These are phyloP conservation scores for Pheosia gnoma DNA, from an alignment of 2,888 invertebrate genomes.

Conservation along the genomic window DNA sequence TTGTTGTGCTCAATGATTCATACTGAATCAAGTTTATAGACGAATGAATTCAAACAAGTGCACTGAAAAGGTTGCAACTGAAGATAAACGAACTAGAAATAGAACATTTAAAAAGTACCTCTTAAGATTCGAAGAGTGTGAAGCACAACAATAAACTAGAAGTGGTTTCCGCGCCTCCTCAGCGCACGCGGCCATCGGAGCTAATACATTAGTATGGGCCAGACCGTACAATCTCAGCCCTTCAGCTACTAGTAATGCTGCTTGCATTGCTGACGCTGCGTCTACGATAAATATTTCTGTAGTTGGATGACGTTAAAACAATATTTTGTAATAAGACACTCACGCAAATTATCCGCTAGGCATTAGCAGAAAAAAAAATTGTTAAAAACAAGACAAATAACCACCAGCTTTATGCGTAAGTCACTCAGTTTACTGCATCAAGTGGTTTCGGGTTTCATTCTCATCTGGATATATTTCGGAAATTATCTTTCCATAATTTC, in stretches of 20 bases:
- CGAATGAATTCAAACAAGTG: not conserved
- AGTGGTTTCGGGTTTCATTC: too few relatives aligned
- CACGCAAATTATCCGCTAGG: too few relatives aligned
- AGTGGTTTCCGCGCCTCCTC: slow-evolving; percentile 84
- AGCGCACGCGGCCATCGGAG: slow-evolving; percentile 88
- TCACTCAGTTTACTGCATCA: too few relatives aligned
- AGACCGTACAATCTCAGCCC: slow-evolving; percentile 89
- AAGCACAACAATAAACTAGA: slow-evolving; percentile 88
- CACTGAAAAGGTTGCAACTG: not conserved
- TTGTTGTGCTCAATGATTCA: not conserved
- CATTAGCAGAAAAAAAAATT: too few relatives aligned
- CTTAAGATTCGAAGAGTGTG: slow-evolving; percentile 88
- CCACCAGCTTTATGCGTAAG: too few relatives aligned
- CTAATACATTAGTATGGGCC: slow-evolving; percentile 88
- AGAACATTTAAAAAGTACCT: slow-evolving; percentile 63
- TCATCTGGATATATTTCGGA: too few relatives aligned
- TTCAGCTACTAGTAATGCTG: slow-evolving; percentile 88
- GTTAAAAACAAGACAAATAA: too few relatives aligned
- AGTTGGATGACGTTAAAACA: too few relatives aligned
- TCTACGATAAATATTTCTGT: slow-evolving; percentile 69
- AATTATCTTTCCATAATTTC: too few relatives aligned
- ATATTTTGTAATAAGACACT: too few relatives aligned
- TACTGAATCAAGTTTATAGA: not conserved
- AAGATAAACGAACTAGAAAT: not conserved
- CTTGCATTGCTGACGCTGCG: slow-evolving; percentile 88